Evolutionary conservation across 2,113 vertebrate genomes (phyloP), one percentile per base, ranked within the genome.

Genomic region (Sapajus apella): DNA sequence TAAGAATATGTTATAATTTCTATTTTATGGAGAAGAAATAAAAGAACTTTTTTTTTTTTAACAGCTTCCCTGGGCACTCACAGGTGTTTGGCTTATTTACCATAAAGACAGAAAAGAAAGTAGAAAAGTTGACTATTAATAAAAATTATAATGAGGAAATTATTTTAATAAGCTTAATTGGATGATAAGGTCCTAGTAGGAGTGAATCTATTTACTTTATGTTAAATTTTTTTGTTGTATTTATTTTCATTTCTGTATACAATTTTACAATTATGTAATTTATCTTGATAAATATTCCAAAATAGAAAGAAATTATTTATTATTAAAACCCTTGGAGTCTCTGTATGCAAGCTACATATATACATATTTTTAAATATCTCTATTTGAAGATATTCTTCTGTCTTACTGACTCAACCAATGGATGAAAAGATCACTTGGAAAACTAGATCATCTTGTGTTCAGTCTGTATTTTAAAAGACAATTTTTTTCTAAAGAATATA

Each of bases 251-350:
- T 77, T 88, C 35, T 79, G 8, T 82, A 82, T 56, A 58, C 81
- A 94, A 72, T 40, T 55, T 93, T 76, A 23, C 9, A 8, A 43
- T 85, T 79, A 43, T 3, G 9, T 40, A 88, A 77, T 77, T 25
- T 72, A 20, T 73, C 12, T 37, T 21, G 35, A 13, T 66, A 11
- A 80, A 37, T 2, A 35, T 87, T 76, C 32, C 35, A 81, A 73
- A 70, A 96, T 72, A 83, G 32, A 68, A 96, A 76, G 32, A 68
- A 96, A 76, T 94, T 52, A 10, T 87, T 88, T 37, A 77, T 37
- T 82, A 43, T 50, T 85, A 85, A 95, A 75, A 68, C 1, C 0
- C 25, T 85, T 87, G 16, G 76, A 86, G 45, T 85, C 17, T 91
- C 40, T 94, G 23, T 50, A 77, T 75, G 43, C 80, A 76, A 79